These are phyloP conservation scores for Diaphora mendica DNA, from an alignment of 2,888 invertebrate species.

Conservation along the genomic window DNA sequence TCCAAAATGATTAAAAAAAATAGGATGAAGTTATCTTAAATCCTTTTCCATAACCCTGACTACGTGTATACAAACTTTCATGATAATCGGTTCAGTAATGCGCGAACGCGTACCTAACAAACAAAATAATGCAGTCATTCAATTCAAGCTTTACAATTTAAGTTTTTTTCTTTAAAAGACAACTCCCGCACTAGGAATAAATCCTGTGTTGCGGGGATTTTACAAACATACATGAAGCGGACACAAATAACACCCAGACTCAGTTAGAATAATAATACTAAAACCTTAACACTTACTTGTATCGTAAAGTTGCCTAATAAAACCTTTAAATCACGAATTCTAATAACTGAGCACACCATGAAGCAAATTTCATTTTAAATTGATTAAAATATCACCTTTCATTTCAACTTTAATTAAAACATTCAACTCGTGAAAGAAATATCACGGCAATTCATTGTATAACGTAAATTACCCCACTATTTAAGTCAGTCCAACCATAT, in stretches of 20 bases:
- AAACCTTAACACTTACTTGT: neutral
- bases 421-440: neutral
- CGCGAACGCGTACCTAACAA: too few species aligned
- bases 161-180: too few species aligned
- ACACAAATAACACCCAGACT: too few species aligned
- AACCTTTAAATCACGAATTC: neutral
- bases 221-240: too few species aligned
- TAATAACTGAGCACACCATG: neutral
- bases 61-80: too few species aligned
- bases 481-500: conserved; percentile 40
- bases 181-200: too few species aligned
- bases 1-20: too few species aligned
- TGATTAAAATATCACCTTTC: neutral
- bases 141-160: neutral
- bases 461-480: conserved; percentile 9
- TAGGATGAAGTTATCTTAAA: too few species aligned
- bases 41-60: too few species aligned
- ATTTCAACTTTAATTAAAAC: neutral
- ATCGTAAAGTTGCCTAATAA: neutral
- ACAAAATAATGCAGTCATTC: too few species aligned
- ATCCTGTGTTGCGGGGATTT: too few species aligned
- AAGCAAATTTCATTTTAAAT: neutral
- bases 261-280: neutral
- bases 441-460: neutral
- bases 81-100: too few species aligned